Evolutionary conservation across 2,113 vertebrate species (phyloP).

Genomic region (Corvus hawaiiensis): DNA sequence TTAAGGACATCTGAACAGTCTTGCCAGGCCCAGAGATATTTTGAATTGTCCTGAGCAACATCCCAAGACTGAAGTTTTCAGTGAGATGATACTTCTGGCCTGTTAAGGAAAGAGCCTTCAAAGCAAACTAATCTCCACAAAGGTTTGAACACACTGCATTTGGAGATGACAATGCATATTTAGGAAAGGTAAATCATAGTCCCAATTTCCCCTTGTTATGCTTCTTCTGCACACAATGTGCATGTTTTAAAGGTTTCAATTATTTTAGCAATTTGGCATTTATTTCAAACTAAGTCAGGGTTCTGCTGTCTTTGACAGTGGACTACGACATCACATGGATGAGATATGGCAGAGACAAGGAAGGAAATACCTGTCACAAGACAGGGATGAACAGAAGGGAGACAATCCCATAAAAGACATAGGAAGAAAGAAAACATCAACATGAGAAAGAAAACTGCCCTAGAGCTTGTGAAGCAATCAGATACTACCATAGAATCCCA

Average conservation of each 20-base stretch:
- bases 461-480: background rate
- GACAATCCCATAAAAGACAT: background rate
- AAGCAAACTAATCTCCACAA: background rate
- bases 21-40: background rate
- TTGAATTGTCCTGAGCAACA: background rate
- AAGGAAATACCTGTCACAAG: background rate
- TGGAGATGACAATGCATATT: background rate
- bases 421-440: background rate
- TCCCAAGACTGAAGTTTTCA: background rate
- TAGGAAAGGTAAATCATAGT: background rate
- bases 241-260: background rate
- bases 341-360: background rate
- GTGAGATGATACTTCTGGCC: background rate
- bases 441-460: background rate
- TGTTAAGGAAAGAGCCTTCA: background rate
- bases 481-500: background rate
- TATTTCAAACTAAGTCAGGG: background rate
- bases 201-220: background rate
- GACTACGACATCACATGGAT: background rate
- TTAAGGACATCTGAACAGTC: background rate
- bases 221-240: background rate
- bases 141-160: background rate
- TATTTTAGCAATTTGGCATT: background rate
- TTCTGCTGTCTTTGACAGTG: background rate
- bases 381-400: background rate